Evolutionary conservation across 2,797 vertebrate genomes (phyloP).

Genomic region (Phrynocephalus guinanensis): DNA sequence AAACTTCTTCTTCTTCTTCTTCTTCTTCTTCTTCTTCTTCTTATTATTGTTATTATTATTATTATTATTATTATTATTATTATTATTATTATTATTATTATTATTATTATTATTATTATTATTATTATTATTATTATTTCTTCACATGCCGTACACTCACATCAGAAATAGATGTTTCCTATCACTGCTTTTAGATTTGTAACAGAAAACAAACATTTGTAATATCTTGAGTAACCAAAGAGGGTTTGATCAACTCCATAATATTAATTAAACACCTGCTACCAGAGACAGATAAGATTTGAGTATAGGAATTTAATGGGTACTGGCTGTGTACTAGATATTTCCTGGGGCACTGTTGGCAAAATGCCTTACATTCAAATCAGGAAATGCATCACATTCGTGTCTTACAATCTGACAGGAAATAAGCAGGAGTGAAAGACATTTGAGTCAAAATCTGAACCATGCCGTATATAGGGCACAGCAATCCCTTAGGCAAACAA

Average conservation of each 20-base stretch:
- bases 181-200: not conserved
- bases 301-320: not conserved
- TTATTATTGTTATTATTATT: too few species aligned
- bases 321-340: not conserved
- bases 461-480: not conserved
- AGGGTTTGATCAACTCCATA: slow-evolving; percentile 35
- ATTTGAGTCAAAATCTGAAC: not conserved
- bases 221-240: slow-evolving; percentile 18
- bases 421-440: slow-evolving; percentile 2
- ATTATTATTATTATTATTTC: not conserved
- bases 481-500: not conserved
- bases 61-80: too few species aligned
- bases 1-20: too few species aligned
- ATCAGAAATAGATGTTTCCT: not conserved
- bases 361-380: slow-evolving; percentile 5
- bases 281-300: slow-evolving; percentile 16
- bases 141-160: slow-evolving; percentile 28
- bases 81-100: too few species aligned
- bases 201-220: slow-evolving; percentile 49
- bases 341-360: not conserved
- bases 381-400: not conserved
- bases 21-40: too few species aligned
- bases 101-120: too few species aligned
- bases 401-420: slow-evolving; percentile 6
- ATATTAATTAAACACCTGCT: slow-evolving; percentile 22